These are phyloP conservation scores for Phalloptychus januarius DNA, from an alignment of 2,797 vertebrate genomes.

Conservation along the genomic window DNA sequence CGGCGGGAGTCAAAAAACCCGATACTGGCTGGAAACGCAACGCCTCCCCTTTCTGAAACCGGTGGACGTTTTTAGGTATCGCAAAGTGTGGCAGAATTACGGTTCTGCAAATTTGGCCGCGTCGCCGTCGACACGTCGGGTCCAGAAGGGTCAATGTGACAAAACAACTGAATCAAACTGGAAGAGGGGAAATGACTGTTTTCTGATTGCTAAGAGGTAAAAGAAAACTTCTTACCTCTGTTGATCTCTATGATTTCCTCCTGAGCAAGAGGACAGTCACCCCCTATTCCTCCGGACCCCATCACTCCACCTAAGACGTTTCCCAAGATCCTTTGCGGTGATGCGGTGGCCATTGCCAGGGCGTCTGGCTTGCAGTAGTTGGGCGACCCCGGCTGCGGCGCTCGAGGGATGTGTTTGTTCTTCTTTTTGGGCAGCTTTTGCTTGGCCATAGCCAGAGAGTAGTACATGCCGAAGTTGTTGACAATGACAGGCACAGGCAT, in stretches of 20 bases:
- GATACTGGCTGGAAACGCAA: too few relatives aligned
- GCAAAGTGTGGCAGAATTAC: too few relatives aligned
- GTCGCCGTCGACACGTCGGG: too few relatives aligned
- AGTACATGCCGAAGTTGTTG: slow-evolving; percentile 99
- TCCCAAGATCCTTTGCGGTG: slow-evolving; percentile 91
- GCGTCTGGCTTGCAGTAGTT: slow-evolving; percentile 99
- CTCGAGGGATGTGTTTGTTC: slow-evolving; percentile 98
- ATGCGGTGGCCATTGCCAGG: slow-evolving; percentile 97
- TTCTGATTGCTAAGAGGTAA: background rate
- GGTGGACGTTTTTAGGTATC: too few relatives aligned
- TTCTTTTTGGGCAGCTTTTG: slow-evolving; percentile 99
- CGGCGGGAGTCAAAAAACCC: too few relatives aligned
- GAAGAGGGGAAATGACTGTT: background rate
- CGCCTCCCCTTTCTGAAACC: too few relatives aligned
- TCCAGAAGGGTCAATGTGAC: background rate
- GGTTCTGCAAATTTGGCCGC: too few relatives aligned
- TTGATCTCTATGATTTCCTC: slow-evolving; percentile 97
- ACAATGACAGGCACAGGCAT: slow-evolving; percentile 99
- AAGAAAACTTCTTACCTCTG: slow-evolving; percentile 80
- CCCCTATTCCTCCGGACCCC: slow-evolving; percentile 86
- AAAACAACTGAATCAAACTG: background rate
- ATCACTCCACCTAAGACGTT: slow-evolving; percentile 95
- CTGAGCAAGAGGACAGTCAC: slow-evolving; percentile 90
- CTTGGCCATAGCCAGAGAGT: slow-evolving; percentile 99
- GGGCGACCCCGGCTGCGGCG: slow-evolving; percentile 97